Base-by-base conservation (phyloP, 2,113 vertebrate genomes). In the Nestor notabilis region DNA sequence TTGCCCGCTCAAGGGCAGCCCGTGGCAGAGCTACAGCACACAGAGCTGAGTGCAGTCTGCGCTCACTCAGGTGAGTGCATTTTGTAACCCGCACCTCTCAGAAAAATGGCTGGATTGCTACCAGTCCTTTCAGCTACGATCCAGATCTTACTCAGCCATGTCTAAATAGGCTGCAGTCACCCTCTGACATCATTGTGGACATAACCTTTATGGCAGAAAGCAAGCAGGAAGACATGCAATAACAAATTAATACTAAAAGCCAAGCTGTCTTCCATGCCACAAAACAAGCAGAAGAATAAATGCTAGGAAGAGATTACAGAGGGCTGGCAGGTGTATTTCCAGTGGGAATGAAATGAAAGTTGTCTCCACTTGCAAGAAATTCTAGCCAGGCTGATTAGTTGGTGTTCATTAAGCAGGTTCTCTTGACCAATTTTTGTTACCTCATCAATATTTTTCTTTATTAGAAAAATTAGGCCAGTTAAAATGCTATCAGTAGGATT, bases 401-500 rank as follows among this genome's bases (percentile, higher is more conserved):
- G 31, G 27, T 78, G 14, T 43, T 81, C 46, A 64, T 82, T 55
- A 89, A 68, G 46, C 25, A 49, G 41, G 9, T 55, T 68, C 23
- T 87, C 76, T 78, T 63, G 65, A 87, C 80, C 43, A 50, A 15
- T 86, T 91, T 89, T 78, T 93, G n/a, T 88, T 88, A 71, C 53
- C 64, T 91, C 64, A 56, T 87, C 44, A 76, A n/a, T 69, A 69
- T 55, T 91, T 96, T 83, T 58, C 65, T 92, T 82, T 52, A 93
- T 89, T 93, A 87, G 77, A 82, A 95, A 96, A 95, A 95, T 64
- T 43, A 93, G 89, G 39, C 69, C 9, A 3, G 72, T 79, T 92
- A 84, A 85, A 95, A 64, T 55, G 41, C 39, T 78, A 76, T 90
- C n/a, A 49, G 60, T 44, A 83, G 88, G 83, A 92, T 89, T 96